Conservation (phyloP, 1,140 invertebrate genomes). For the Drosophila oshimai region DNA sequence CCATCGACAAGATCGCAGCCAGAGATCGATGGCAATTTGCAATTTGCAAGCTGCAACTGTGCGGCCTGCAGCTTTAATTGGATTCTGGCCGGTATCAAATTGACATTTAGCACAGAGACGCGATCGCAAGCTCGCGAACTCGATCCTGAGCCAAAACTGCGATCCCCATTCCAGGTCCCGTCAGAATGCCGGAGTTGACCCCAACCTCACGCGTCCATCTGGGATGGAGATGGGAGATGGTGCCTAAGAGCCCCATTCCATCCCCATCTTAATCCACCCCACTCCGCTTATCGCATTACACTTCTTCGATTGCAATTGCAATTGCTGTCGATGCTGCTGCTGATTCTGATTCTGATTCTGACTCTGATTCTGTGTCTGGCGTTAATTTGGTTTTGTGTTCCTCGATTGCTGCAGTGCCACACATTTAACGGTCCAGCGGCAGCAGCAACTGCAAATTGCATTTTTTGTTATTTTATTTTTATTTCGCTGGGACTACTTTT, state of each 20-base stretch:
- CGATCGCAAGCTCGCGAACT: background rate
- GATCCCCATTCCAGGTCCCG: constrained; percentile 9
- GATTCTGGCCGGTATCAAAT: constrained; percentile 72
- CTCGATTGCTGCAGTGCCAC: constrained; percentile 42
- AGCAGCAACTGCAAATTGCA: constrained; percentile 74
- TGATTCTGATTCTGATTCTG: no score
- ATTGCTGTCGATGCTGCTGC: constrained; percentile 27
- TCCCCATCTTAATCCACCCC: background rate
- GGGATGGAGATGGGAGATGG: constrained; percentile 1
- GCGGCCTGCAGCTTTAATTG: constrained; percentile 64
- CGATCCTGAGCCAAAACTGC: constrained; percentile 6
- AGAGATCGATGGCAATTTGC: constrained; percentile 67
- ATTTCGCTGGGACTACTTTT: background rate
- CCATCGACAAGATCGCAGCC: constrained; percentile 38
- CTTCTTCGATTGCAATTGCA: constrained; percentile 41
- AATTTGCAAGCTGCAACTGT: constrained; percentile 55
- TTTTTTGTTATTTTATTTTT: constrained; percentile 27
- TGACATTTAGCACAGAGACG: constrained; percentile 74
- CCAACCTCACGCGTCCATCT: constrained; percentile 67
- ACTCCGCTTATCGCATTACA: constrained; percentile 69
- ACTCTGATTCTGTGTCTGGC: no score
- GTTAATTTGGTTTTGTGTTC: constrained; percentile 77
- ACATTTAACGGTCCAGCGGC: constrained; percentile 61
- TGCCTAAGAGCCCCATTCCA: constrained; percentile 32
- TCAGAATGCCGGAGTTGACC: constrained; percentile 49